Evolutionary conservation across 2,113 vertebrate species (phyloP), one percentile per base, ranked within the genome.

Genomic region (Aegithalos caudatus): DNA sequence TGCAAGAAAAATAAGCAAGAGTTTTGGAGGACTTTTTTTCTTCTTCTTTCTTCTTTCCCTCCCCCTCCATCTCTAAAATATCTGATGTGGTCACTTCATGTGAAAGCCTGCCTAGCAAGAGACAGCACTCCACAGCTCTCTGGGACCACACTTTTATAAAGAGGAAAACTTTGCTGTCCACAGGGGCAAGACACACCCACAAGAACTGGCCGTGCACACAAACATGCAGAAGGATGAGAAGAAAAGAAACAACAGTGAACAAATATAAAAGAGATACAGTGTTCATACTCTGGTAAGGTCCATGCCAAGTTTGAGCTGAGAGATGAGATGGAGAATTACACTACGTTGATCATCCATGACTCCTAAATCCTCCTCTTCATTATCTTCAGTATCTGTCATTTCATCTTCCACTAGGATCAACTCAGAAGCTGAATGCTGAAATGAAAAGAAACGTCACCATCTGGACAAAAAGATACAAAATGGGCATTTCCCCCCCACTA

Each of bases 251-350:
- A 54, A 42, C 1, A 73, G 54, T 9, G 11, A 80, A 45, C 28
- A 65, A 61, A 22, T 57, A 31, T 24, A 77, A 72, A 37, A 53
- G 14, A 81, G 42, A 78, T 23, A 31, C 2, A 12, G 17, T 48
- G 11, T 17, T 20, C 97, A 4, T 98, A 99, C 99, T 98, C 99
- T 98, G 62, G 99, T 99, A 94, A 99, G 97, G 96, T 99, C 99
- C 99, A 99, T 99, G 90, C 99, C 99, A 91, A 99, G 99, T 95
- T 99, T 99, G 91, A 99, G 99, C 85, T 99, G 99, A 20, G 99
- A 99, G 72, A 99, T 98, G 95, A 99, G 98, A 95, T 99, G 99
- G 9, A 99, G 98, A 87, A 99, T 99, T 91, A 99, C 74, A 58
- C 99, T 99, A 21, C 99, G 98, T 81, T 99, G 99, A 88, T 99